Evolutionary conservation across 2,888 invertebrate genomes (phyloP), one percentile per base, ranked within the genome.

Genomic region (Tineola bisselliella): DNA sequence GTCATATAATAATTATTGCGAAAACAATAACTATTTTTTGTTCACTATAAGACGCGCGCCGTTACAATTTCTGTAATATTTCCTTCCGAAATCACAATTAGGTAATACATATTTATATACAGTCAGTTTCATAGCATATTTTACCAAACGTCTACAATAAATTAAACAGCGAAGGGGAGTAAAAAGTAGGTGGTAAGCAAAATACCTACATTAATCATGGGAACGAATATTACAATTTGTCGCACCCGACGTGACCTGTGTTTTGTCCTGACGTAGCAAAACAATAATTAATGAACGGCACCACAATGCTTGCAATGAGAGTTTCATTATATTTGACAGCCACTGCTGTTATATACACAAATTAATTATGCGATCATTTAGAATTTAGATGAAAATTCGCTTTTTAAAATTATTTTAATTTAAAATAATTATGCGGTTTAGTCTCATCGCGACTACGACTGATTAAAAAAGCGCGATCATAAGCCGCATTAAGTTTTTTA

Each of bases 221-320:
- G 17, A 33, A 58, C 58, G 33, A 58, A 58, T 33, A 33, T 58
- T 58, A 58, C 15, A 58, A 58, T 58, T 58, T 33, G 58, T 58
- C 58, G 33, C 12, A 8, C 33, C 33, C 17, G 33, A 30, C 58
- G 58, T 58, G 58, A 58, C 58, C 58, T 12, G 54, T 54, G 58
- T 33, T 58, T 33, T 33, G 58, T 15, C 19, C 31, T 33, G 58
- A 58, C 33, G 13, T n/a, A 10, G 33, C 58, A 58, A 58, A 58
- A 58, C 58, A 33, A 58, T 58, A 58, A 58, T 58, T 58, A 58
- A 58, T 58, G 31, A 58, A 58, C 58, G 31, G 25, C 4, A 13
- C 58, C 58, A 33, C 58, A 58, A 13, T 15, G 17, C 48, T 48
- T 6, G 48, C 48, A 48, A 48, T 48, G 48, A 3, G 48, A 48